Evolutionary conservation across 1,140 invertebrate genomes (phyloP), one percentile per base, ranked within the genome.

Genomic region (Trachelipus rathkii): DNA sequence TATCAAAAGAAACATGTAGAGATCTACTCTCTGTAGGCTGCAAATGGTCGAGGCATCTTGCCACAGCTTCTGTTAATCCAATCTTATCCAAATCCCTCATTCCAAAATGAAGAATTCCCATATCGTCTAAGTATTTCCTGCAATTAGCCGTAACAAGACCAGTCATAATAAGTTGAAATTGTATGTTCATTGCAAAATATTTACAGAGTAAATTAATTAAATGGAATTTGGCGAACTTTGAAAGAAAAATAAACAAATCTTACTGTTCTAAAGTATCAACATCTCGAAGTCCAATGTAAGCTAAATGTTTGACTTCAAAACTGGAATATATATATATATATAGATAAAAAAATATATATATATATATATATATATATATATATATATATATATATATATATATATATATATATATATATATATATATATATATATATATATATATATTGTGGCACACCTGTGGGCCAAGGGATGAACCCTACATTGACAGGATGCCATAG

Each of bases 1-100:
- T 95, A 85, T 97, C 95, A 85, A 95, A 97, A 85, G 94, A 96
- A 3, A 97, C 89, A 83, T 98, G 95, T 44, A 96, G 86, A 3
- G 92, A 91, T 78, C 90, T 89, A 2, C 88, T 87, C 69, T 87
- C 87, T 71, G 89, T 84, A 0, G 91, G 90, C 86, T 91, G 89
- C 76, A 94, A 88, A 80, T 86, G 87, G 53, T 89, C 86, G 60
- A 94, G 82, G 33, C 91, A 90, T 86, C 91, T 50, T 8, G 24
- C 73, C 60, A 81, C 23, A 43, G 73, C 74, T 0, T 60, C 46
- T 0, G 23, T 85, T 81, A 97, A 93, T 3, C 95, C 91, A 78
- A 88, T 86, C 84, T 87, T 85, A 84, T 94, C 92, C 74, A 96
- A 88, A 82, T 95, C 94, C 83, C 91, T 89, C 92, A 97, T 97